Evolutionary conservation across 2,113 vertebrate species (phyloP).

Genomic region (Poeciliopsis occidentalis): DNA sequence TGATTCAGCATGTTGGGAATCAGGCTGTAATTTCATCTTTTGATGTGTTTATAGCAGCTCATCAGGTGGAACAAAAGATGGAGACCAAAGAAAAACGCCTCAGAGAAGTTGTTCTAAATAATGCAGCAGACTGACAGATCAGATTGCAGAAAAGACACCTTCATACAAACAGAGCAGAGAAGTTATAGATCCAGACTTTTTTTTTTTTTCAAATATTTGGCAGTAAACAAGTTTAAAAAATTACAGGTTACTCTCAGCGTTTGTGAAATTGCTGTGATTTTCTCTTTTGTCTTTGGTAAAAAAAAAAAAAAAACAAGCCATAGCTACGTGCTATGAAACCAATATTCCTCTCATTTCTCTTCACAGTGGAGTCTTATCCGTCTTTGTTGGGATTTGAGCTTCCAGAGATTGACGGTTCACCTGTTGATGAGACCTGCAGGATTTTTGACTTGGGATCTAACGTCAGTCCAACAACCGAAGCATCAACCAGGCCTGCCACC

Average conservation of each 20-base stretch:
- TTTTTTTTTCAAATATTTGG: background rate
- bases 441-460: background rate
- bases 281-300: no score
- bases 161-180: background rate
- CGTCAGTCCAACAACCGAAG: background rate
- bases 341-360: background rate
- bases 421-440: slow-evolving; percentile 52
- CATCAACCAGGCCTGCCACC: background rate
- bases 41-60: background rate
- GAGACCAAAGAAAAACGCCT: slow-evolving; percentile 31
- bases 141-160: slow-evolving; percentile 24
- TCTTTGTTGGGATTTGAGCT: slow-evolving; percentile 1
- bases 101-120: slow-evolving; percentile 40
- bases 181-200: no score
- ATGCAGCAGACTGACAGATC: slow-evolving; percentile 48
- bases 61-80: slow-evolving; percentile 8
- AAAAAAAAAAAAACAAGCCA: no score
- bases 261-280: no score
- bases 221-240: background rate
- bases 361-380: slow-evolving; percentile 4
- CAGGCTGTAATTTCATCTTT: background rate
- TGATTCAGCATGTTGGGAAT: background rate
- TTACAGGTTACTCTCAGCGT: background rate
- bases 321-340: background rate
- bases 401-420: slow-evolving; percentile 55